A percentile compares a stretch with the other conserved stretches of the same genome.
Conservation (phyloP, 2,113 vertebrate genomes). For the Oriolus oriolus region DNA sequence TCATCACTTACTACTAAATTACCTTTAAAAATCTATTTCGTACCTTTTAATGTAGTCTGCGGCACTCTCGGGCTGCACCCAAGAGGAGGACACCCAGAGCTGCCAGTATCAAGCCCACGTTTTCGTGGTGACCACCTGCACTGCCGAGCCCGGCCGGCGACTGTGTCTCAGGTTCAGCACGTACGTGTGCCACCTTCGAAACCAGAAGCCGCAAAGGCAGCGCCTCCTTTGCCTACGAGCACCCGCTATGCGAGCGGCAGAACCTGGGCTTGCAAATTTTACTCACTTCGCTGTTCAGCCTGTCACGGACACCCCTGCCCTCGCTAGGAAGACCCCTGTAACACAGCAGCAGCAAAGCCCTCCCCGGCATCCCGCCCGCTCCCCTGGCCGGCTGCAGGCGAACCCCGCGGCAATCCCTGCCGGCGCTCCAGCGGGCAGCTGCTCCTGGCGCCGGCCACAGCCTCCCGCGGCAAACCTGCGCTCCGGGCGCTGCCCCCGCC, state of each 20-base stretch:
- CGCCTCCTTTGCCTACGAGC: background rate
- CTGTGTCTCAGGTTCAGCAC: rapidly evolving
- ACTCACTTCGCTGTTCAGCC: background rate
- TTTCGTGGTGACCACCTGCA: rapidly evolving
- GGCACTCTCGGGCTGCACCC: background rate
- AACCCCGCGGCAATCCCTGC: background rate
- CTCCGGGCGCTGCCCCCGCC: background rate
- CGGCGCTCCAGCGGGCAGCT: background rate
- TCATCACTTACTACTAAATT: too few relatives aligned
- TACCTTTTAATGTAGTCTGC: rapidly evolving
- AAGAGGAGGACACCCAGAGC: rapidly evolving
- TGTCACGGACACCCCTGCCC: background rate
- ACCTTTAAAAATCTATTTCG: background rate
- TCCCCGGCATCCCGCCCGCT: background rate
- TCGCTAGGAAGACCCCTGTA: rapidly evolving
- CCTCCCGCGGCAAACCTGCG: background rate
- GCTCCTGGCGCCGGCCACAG: background rate
- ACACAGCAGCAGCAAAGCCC: background rate
- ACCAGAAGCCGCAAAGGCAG: background rate
- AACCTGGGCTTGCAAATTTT: background rate
- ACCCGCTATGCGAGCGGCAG: background rate
- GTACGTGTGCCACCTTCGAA: background rate
- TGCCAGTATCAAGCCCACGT: rapidly evolving
- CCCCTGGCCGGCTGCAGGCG: background rate
- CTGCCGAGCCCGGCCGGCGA: background rate